phyloP scores from a whole-genome alignment of 2,113 vertebrate species.

The Zosterops borbonicus region DNA sequence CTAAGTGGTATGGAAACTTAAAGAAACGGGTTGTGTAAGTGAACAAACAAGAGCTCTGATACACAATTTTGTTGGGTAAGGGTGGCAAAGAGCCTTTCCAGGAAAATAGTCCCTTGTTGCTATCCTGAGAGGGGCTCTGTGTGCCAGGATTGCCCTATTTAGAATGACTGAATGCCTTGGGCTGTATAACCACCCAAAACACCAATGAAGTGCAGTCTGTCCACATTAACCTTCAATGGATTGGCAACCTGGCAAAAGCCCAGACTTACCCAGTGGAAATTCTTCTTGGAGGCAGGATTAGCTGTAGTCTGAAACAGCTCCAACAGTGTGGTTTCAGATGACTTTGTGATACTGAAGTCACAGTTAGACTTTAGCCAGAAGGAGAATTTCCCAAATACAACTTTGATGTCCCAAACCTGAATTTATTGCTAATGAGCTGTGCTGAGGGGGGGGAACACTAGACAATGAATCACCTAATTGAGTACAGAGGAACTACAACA shows the following conservation, averaged over 20 bases:
- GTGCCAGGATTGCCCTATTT: neutral
- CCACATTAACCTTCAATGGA: neutral
- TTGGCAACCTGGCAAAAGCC: neutral
- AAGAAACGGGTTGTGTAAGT: neutral
- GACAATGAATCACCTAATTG: neutral
- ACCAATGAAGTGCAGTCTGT: neutral
- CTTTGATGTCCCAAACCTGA: neutral
- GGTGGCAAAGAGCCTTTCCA: neutral
- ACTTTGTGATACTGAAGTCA: neutral
- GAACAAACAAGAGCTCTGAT: neutral
- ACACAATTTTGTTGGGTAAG: neutral
- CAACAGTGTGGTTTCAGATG: neutral
- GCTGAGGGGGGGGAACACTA: rapidly evolving
- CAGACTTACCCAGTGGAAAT: neutral
- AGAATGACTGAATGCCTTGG: neutral
- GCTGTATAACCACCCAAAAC: neutral
- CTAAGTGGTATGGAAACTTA: neutral
- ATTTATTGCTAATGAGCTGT: neutral
- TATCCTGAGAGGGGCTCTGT: neutral
- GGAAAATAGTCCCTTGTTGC: neutral
- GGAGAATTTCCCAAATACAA: neutral
- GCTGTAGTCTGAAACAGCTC: neutral
- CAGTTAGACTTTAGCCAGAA: neutral
- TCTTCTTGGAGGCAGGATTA: neutral
- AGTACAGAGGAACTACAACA: neutral